Conservation (phyloP, 2,113 vertebrate species). For the Carassius carassius region DNA sequence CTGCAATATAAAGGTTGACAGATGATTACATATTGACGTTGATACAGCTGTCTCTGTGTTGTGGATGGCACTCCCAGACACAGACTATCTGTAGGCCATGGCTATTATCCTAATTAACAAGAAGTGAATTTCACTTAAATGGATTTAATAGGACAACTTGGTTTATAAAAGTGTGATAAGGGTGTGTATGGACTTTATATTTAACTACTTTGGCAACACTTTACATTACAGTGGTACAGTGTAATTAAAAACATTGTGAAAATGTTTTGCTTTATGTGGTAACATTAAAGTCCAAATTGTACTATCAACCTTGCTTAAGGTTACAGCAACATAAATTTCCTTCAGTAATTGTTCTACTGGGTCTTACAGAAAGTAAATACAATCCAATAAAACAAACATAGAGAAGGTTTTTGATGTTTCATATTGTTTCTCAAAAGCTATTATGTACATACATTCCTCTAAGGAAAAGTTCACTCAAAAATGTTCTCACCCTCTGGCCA, state of each 20-base stretch:
- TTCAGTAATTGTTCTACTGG: neutral
- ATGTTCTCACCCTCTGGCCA: no score
- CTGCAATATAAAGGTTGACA: constrained; percentile 29
- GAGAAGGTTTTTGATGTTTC: neutral
- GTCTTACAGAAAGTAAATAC: neutral
- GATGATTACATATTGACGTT: constrained; percentile 19
- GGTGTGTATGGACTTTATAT: neutral
- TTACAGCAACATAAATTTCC: neutral
- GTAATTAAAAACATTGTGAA: neutral
- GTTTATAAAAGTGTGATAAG: neutral
- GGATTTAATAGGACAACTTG: neutral
- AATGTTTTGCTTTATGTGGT: neutral
- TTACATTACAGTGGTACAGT: neutral
- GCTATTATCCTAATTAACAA: constrained; percentile 7
- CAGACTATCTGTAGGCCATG: neutral
- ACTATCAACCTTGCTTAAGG: neutral
- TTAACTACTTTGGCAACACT: neutral
- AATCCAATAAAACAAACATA: neutral
- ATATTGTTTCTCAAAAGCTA: neutral
- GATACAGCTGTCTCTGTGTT: neutral
- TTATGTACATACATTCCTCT: neutral
- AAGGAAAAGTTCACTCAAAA: no score
- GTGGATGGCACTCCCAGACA: neutral
- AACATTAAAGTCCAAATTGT: neutral
- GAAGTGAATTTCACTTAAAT: neutral